These are phyloP conservation scores for Lophius piscatorius DNA, from an alignment of 2,113 vertebrate genomes.

Conservation along the genomic window DNA sequence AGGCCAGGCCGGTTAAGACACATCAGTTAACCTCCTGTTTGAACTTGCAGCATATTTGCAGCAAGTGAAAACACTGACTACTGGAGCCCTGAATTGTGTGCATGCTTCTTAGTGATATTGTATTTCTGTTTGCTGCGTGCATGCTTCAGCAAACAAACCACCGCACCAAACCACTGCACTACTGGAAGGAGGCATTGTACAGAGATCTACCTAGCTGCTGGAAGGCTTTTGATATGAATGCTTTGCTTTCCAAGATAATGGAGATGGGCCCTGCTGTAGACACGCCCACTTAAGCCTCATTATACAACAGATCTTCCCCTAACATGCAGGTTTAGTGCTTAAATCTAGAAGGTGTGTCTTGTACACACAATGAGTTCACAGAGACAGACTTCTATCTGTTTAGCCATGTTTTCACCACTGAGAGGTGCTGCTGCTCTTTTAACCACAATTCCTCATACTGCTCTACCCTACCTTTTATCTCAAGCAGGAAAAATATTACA, in stretches of 20 bases:
- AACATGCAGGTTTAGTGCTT: too few species aligned
- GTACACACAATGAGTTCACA: too few species aligned
- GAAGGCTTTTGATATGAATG: background rate
- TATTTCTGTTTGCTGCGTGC: constrained; percentile 7
- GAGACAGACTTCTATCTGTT: too few species aligned
- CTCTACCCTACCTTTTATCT: background rate
- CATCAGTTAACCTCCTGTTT: constrained; percentile 43
- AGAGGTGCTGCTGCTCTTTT: constrained; percentile 50
- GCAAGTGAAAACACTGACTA: constrained; percentile 34
- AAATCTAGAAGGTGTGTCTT: too few species aligned
- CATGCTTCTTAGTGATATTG: background rate
- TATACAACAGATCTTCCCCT: too few species aligned
- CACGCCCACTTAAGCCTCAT: too few species aligned
- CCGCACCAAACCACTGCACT: background rate
- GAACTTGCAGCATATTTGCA: constrained; percentile 47
- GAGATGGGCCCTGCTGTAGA: too few species aligned
- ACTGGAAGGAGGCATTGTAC: background rate
- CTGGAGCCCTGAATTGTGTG: constrained; percentile 2
- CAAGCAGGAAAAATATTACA: background rate
- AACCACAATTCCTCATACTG: constrained; percentile 18
- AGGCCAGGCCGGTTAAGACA: constrained; percentile 2
- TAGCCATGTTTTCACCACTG: constrained; percentile 39
- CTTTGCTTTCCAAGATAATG: too few species aligned
- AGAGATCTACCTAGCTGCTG: background rate
- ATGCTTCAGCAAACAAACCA: constrained; percentile 24